Evolutionary conservation across 1,140 invertebrate species (phyloP), one percentile per base, ranked within the genome.

Genomic region (Zaprionus capensis): DNA sequence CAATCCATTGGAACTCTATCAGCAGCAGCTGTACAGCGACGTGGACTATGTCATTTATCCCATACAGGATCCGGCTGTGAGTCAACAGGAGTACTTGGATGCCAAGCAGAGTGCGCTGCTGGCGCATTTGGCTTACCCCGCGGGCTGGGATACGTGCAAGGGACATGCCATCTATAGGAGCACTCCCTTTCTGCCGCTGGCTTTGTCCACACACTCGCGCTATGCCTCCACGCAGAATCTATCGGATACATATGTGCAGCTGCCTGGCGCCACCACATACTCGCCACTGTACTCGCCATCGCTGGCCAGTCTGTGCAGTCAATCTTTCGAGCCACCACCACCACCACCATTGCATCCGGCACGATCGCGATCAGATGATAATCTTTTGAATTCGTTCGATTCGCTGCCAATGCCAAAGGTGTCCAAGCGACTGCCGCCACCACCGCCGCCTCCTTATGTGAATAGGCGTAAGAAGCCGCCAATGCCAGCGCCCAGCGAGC

Each of bases 1-100:
- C 17, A 96, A 96, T 28, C 96, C 97, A 74, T 96, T 97, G 61
- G 96, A 97, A 78, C 95, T 97, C 72, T 98, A 97, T 80, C 96
- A 97, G 82, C 96, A 97, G 81, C 97, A 98, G 82, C 94, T 98
- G 17, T 97, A 97, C 78, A 97, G 97, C 41, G 97, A 98, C 81
- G 96, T 97, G 5, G 97, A 98, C 91, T 98, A 97, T 83, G 97
- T 98, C 0, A 97, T 98, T 91, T 98, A 97, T 85, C 97, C 97
- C 0, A 92, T 97, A 56, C 97, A 98, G 93, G 97, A 98, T 93
- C 97, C 97, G 22, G 96, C 96, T 0, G 94, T 98, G 20, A 97
- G 97, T 68, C 96, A 97, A 91, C 97, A 98, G 92, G 97, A 98
- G 90, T 98, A 98, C 92, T 94, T 97, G 78, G 97, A 98, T 81